These are phyloP conservation scores for Scytalopus superciliaris DNA, from an alignment of 2,113 vertebrate genomes.

Conservation along the genomic window DNA sequence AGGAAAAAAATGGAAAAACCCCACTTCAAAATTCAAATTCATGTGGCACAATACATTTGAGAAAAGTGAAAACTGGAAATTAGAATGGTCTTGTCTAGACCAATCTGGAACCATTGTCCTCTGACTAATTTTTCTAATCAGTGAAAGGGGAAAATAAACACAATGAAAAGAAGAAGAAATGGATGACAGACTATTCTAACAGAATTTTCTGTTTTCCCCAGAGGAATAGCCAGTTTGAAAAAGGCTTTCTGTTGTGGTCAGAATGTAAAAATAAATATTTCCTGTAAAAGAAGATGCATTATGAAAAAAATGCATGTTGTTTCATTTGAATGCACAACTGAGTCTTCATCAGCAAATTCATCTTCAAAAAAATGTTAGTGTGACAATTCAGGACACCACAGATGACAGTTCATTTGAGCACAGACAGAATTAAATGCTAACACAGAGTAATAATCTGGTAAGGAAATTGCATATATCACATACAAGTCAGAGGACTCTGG, in stretches of 20 bases:
- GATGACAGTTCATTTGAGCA: background rate
- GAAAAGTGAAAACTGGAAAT: background rate
- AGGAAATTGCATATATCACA: background rate
- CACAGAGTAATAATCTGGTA: background rate
- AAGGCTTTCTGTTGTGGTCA: background rate
- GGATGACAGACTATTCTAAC: background rate
- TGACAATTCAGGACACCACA: background rate
- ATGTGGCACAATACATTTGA: background rate
- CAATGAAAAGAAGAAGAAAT: background rate
- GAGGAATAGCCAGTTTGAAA: background rate
- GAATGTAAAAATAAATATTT: background rate
- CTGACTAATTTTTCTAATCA: conserved; percentile 13
- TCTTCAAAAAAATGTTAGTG: conserved; percentile 2
- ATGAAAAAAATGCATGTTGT: background rate
- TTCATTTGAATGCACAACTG: conserved; percentile 9
- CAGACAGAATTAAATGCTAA: background rate
- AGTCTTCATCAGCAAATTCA: background rate
- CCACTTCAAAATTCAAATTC: background rate
- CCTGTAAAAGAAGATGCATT: background rate
- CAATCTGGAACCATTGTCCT: background rate
- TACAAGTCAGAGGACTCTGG: background rate
- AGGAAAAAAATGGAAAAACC: background rate
- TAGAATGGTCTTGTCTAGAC: background rate
- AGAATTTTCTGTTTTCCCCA: background rate
- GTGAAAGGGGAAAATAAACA: background rate